These are phyloP conservation scores for Steatornis caripensis DNA, from an alignment of 2,113 vertebrate species.

Conservation along the genomic window DNA sequence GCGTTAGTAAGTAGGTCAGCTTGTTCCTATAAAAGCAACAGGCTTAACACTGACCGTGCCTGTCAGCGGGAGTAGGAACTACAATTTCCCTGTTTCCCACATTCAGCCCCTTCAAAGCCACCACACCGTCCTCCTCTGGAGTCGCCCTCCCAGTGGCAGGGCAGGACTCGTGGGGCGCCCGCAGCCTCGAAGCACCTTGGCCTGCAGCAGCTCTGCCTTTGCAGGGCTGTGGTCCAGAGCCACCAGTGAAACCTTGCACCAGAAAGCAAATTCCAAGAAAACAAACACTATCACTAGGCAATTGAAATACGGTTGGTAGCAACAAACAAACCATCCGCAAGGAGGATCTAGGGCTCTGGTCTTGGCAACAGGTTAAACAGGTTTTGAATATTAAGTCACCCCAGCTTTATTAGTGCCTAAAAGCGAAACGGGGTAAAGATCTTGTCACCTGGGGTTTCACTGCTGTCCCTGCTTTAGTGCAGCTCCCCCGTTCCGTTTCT, in stretches of 20 bases:
- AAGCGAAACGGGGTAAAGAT: neutral
- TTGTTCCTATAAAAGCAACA: neutral
- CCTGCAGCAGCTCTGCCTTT: neutral
- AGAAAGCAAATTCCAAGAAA: constrained; percentile 49
- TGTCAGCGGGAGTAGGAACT: neutral
- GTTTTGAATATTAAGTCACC: constrained; percentile 29
- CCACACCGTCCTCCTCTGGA: rapidly evolving
- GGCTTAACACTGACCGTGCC: neutral
- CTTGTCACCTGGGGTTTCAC: neutral
- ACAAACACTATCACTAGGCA: constrained; percentile 65
- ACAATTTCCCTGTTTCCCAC: rapidly evolving
- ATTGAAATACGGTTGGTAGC: constrained; percentile 48
- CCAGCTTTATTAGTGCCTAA: neutral
- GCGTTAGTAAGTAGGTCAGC: constrained; percentile 54
- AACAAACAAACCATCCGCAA: constrained; percentile 36
- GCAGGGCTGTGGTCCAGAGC: neutral
- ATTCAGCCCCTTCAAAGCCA: neutral
- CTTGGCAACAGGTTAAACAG: constrained; percentile 55
- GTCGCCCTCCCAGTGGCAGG: rapidly evolving
- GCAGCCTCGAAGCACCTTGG: neutral
- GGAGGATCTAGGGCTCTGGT: neutral
- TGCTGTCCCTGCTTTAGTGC: neutral
- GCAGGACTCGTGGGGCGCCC: neutral
- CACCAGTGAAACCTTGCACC: neutral
- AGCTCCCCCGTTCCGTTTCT: neutral